A percentile compares a stretch with the other conserved stretches of the same genome.
Conservation (phyloP, 2,113 vertebrate species). For the Bujurquina vittata region DNA sequence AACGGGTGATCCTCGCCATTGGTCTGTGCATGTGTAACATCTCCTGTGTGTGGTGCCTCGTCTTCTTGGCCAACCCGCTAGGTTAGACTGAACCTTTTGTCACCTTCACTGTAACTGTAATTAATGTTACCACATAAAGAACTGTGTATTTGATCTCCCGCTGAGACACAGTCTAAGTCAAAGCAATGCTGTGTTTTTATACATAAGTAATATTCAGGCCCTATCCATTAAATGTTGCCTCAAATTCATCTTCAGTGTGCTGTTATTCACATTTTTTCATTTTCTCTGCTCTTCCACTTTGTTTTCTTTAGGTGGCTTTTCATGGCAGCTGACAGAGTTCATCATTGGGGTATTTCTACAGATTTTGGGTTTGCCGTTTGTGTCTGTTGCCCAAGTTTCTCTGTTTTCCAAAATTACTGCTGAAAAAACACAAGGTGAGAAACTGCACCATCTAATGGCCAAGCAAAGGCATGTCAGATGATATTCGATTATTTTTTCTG, state of each 20-base stretch:
- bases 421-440: conserved; percentile 85
- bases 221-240: neutral
- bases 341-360: conserved; percentile 86
- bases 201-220: neutral
- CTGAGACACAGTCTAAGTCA: neutral
- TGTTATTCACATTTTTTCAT: neutral
- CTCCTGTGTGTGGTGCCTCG: conserved; percentile 84
- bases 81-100: conserved; percentile 64
- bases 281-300: neutral
- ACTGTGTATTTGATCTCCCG: neutral
- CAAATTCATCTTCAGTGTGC: accelerated
- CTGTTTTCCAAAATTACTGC: conserved; percentile 87
- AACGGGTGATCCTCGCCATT: conserved; percentile 80
- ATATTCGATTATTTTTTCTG: neutral
- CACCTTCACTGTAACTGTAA: neutral
- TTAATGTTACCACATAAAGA: neutral
- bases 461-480: neutral
- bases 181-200: neutral
- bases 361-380: conserved; percentile 85
- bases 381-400: conserved; percentile 85
- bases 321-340: conserved; percentile 82
- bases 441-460: conserved; percentile 23
- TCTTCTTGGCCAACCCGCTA: conserved; percentile 82
- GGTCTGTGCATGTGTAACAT: conserved; percentile 84
- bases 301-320: conserved; percentile 62